These are phyloP conservation scores for Syndactyla subalaris DNA, from an alignment of 2,797 vertebrate species.

Conservation along the genomic window DNA sequence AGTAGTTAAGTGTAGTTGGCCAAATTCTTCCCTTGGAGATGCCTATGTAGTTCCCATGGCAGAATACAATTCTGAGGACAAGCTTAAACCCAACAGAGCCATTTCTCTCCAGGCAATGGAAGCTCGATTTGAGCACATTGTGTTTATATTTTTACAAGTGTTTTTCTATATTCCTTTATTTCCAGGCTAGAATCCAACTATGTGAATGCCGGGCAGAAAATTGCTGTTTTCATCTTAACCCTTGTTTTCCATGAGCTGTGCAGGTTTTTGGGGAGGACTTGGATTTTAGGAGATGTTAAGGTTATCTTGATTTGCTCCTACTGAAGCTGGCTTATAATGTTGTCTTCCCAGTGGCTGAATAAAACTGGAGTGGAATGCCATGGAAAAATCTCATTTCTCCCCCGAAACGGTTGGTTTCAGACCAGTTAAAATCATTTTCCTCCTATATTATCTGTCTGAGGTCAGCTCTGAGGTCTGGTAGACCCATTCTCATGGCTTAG, in stretches of 20 bases:
- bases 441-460: neutral
- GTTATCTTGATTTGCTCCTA: neutral
- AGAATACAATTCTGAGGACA: conserved; percentile 16
- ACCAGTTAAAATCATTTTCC: neutral
- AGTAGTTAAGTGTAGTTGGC: conserved; percentile 45
- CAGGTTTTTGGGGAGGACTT: neutral
- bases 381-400: neutral
- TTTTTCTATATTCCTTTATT: conserved; percentile 48
- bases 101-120: conserved; percentile 54
- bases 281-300: neutral
- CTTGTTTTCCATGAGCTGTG: neutral
- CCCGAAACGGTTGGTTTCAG: neutral
- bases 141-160: conserved; percentile 57
- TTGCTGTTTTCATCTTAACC: conserved; percentile 19
- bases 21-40: conserved; percentile 42
- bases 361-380: neutral
- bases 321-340: neutral
- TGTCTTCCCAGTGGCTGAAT: neutral
- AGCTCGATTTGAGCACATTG: conserved; percentile 43
- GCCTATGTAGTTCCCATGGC: neutral
- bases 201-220: neutral
- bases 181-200: conserved; percentile 39
- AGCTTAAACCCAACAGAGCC: conserved; percentile 39
- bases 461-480: neutral
- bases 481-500: neutral